Base-by-base conservation (phyloP, 2,888 invertebrate genomes). In the Plebejus melissa region DNA sequence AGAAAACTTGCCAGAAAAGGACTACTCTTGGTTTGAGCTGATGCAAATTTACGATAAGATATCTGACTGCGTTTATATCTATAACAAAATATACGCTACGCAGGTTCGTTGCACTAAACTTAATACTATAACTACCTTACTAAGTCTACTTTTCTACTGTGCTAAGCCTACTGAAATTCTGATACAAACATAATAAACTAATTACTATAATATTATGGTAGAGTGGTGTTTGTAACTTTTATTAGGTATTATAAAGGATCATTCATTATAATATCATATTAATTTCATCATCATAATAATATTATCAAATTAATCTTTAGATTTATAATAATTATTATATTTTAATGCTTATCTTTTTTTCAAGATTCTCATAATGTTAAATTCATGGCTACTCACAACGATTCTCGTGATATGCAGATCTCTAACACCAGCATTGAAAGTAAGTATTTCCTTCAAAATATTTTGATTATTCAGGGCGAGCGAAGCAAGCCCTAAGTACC, bases 11-110 rank as follows among this genome's bases (percentile, higher is more conserved):
- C 74, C 65, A 76, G 76, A 79, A 46, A 78, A 76, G n/a, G 77
- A 81, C 11, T 85, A 83, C 76, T 84, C 86, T 78, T 89, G 90
- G 90, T 86, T 84, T 76, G 89, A 90, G 80, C 80, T 90, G 22
- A 90, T 90, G 89, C 85, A 87, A 81, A 88, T 90, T 75, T 90
- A 89, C 79, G 87, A 90, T 78, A 87, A 88, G 82, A 80, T 87
- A 74, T 84, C 87, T 2, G 90, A 90, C 75, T 85, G 85, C 74
- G 79, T 88, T 76, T 81, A 82, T 77, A 74, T 87, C 38, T 90
- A 88, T 74, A 88, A 89, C 79, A 79, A 84, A 78, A 88, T 90
- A 57, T 90, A 88, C 78, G 82, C 85, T 74, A 82, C 82, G 54
- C 90, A 89, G 84, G 90, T 90, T 81, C 28, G 28, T 70, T 32